These are phyloP conservation scores for Papilio aristodemus DNA, from an alignment of 1,140 invertebrate species.

Conservation along the genomic window DNA sequence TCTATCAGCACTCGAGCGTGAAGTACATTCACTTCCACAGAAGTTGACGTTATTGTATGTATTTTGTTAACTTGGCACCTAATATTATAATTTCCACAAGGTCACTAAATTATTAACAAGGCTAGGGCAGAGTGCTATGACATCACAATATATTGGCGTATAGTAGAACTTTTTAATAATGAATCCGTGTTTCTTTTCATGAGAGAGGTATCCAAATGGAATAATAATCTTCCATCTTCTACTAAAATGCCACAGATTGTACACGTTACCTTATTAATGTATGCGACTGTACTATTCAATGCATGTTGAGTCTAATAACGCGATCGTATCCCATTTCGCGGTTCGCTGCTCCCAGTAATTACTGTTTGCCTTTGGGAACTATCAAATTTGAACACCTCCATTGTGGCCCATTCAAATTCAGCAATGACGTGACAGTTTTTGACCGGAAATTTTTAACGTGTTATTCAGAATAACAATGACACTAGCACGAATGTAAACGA, in stretches of 20 bases:
- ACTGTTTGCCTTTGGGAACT: conserved; percentile 46
- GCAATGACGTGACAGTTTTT: conserved; percentile 45
- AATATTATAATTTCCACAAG: no score
- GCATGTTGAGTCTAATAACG: conserved; percentile 36
- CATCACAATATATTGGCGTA: no score
- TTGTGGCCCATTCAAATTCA: conserved; percentile 38
- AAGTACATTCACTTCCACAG: conserved; percentile 14
- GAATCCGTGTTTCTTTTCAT: neutral
- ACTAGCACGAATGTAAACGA: no score
- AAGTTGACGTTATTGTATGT: neutral
- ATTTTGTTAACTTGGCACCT: neutral
- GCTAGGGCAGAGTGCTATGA: no score
- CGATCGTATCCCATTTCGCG: conserved; percentile 56
- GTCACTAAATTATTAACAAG: no score
- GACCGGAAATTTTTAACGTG: conserved; percentile 4
- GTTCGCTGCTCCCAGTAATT: conserved; percentile 60
- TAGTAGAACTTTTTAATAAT: neutral
- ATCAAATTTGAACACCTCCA: conserved; percentile 51
- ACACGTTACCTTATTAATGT: conserved; percentile 17
- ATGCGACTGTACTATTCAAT: conserved; percentile 26
- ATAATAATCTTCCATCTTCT: no score
- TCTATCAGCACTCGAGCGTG: conserved; percentile 6
- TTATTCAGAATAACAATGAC: no score
- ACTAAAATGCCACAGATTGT: conserved; percentile 18
- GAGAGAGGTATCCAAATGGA: no score